Evolutionary conservation across 30 jellyfish, hydroid and myxozoan genomes (phyloP), one percentile per base, ranked within the genome.

Genomic region (Pseudorhiza aurosa): DNA sequence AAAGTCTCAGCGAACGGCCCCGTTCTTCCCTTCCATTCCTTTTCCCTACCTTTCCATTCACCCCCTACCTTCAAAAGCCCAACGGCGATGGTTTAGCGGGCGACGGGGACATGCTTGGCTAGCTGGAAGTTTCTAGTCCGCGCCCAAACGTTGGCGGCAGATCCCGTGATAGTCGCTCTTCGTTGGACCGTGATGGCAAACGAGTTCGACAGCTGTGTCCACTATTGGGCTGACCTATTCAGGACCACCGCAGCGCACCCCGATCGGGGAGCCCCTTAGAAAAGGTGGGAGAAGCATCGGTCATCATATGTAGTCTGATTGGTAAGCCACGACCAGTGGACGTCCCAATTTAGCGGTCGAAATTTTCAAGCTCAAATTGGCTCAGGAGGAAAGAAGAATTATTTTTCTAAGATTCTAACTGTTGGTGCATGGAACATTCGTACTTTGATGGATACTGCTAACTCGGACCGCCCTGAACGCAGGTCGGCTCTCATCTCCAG

Each of bases 391-490:
- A 8, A 49, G 22, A 49, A 14, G 63, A 49, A 49, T 9, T 8
- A 49, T 15, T 15, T 15, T n/a, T n/a, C n/a, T n/a, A n/a, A n/a
- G n/a, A n/a, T n/a, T n/a, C n/a, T n/a, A 4, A 49, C 5, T 29
- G n/a, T 49, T 15, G 65, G 31, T 4, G 29, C 80, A 21, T 65
- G 80, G 80, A 65, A 65, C 27, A 68, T 65, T 27, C n/a, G 80
- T 17, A 30, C 80, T 18, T 68, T 65, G 19, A 68, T 65, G 8
- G 73, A 65, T 19, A 56, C 14, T 12, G 35, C 14, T 15, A 65
- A 65, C 73, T 18, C 8, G 14, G 6, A 32, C 6, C 80, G 80
- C 18, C 80, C 80, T 26, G 80, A 65, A 65, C 80, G 80, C 37
- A 32, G 80, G 14, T 26, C 80, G 14, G 80, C 80, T 9, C 64